Conservation (phyloP, 64 coral and sea anemone genomes). For the Dendrophyllia cribrosa region DNA sequence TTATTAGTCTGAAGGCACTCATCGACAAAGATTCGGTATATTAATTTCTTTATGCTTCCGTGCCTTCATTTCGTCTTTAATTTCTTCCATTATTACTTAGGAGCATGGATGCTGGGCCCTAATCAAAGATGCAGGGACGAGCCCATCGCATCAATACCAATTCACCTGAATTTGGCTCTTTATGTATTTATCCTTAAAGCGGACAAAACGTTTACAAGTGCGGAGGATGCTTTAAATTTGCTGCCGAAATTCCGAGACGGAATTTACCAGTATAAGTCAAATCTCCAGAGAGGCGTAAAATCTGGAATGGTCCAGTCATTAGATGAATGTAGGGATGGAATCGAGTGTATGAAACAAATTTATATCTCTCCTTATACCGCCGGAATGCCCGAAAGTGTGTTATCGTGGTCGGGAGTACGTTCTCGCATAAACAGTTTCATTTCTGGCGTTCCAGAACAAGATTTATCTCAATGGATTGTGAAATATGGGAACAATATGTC, state of each 20-base stretch:
- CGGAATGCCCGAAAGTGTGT: background rate
- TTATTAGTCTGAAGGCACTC: too few species aligned
- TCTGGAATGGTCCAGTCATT: conserved; percentile 62
- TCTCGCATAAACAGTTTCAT: background rate
- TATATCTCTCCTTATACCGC: background rate
- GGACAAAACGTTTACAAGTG: conserved; percentile 7
- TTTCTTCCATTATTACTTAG: background rate
- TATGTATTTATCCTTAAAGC: conserved; percentile 25
- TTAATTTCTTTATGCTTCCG: too few species aligned
- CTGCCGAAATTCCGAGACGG: conserved; percentile 3
- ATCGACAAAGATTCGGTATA: too few species aligned
- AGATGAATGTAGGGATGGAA: conserved; percentile 35
- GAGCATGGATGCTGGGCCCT: conserved; percentile 65
- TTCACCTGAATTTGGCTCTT: conserved; percentile 21
- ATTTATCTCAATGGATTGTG: conserved; percentile 14
- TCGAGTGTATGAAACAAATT: conserved; percentile 8
- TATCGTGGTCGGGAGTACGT: background rate
- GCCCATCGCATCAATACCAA: conserved; percentile 26
- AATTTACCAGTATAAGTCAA: conserved; percentile 34
- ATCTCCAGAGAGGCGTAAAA: conserved; percentile 32
- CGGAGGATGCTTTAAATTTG: conserved; percentile 16
- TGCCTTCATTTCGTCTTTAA: too few species aligned
- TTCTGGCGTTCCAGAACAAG: background rate
- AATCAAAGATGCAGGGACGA: conserved; percentile 2
- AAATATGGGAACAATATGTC: conserved; percentile 35